Conservation (phyloP, 2,888 invertebrate species). For the Phoenoteleia sp. region DNA sequence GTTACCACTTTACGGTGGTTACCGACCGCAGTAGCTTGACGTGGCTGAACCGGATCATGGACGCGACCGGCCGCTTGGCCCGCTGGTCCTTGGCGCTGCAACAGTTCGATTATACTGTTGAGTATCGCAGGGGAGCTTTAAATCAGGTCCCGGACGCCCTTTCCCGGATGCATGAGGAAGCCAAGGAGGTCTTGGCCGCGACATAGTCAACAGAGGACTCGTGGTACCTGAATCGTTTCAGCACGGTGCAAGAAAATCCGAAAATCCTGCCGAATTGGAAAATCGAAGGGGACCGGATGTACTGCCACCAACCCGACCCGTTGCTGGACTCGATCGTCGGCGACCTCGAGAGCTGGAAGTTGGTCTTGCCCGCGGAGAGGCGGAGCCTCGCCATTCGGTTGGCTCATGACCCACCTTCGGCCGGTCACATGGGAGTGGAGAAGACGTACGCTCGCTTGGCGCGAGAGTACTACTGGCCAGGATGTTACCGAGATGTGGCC, state of each 20-base stretch:
- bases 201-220: not conserved
- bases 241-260: not conserved
- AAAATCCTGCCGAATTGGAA: not conserved
- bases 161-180: not conserved
- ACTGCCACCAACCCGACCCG: not conserved
- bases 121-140: not conserved
- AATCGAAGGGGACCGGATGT: not conserved
- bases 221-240: not conserved
- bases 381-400: not conserved
- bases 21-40: constrained; percentile 72
- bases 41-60: constrained; percentile 68
- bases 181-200: not conserved
- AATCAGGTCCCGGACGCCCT: not conserved
- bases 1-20: constrained; percentile 74
- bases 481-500: not conserved
- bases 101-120: not conserved
- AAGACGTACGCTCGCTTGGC: not conserved
- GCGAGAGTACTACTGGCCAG: too few species aligned
- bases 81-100: not conserved
- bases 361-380: not conserved
- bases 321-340: not conserved
- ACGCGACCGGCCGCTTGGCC: constrained; percentile 71
- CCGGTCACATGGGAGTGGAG: not conserved
- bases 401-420: too few species aligned
- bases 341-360: not conserved